Conservation (phyloP, 2,797 vertebrate genomes). For the Sebastes itinus region DNA sequence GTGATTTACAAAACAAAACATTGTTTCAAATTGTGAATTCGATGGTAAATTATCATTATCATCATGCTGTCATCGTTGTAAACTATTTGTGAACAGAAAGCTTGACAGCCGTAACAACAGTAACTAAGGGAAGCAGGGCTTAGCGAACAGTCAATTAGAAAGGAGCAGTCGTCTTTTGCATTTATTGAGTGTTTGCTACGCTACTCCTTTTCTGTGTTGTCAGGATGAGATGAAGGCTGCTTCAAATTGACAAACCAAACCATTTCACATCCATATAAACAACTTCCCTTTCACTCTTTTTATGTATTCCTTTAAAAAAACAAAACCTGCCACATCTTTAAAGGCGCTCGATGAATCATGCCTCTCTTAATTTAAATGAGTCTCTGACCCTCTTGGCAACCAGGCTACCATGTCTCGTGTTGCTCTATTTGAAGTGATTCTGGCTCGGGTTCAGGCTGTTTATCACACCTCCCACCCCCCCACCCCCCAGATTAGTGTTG, state of each 20-base stretch:
- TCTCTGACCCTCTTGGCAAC: slow-evolving; percentile 55
- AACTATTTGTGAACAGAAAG: not conserved
- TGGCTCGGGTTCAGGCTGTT: slow-evolving; percentile 76
- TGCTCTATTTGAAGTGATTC: slow-evolving; percentile 75
- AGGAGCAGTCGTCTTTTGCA: not conserved
- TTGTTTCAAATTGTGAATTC: not conserved
- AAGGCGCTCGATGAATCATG: slow-evolving; percentile 65
- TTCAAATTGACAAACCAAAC: slow-evolving; percentile 10
- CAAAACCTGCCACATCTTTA: slow-evolving; percentile 40
- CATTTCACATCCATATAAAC: slow-evolving; percentile 25
- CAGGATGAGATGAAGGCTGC: slow-evolving; percentile 4
- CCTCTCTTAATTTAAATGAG: slow-evolving; percentile 63
- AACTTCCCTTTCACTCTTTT: slow-evolving; percentile 11
- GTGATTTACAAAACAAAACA: too few species aligned
- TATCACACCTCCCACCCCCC: slow-evolving; percentile 67
- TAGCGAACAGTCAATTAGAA: not conserved
- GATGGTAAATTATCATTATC: not conserved
- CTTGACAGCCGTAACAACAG: slow-evolving; percentile 7
- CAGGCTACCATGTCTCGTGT: slow-evolving; percentile 54
- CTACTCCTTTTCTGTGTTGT: not conserved
- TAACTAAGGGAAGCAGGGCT: not conserved
- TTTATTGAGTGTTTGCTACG: not conserved
- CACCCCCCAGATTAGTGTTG: slow-evolving; percentile 76
- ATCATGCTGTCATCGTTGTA: not conserved
- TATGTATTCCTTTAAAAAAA: not conserved